A percentile compares a stretch with the other conserved stretches of the same genome.
These are phyloP conservation scores for Dipodomys spectabilis DNA, from an alignment of 2,113 vertebrate species.

Conservation along the genomic window DNA sequence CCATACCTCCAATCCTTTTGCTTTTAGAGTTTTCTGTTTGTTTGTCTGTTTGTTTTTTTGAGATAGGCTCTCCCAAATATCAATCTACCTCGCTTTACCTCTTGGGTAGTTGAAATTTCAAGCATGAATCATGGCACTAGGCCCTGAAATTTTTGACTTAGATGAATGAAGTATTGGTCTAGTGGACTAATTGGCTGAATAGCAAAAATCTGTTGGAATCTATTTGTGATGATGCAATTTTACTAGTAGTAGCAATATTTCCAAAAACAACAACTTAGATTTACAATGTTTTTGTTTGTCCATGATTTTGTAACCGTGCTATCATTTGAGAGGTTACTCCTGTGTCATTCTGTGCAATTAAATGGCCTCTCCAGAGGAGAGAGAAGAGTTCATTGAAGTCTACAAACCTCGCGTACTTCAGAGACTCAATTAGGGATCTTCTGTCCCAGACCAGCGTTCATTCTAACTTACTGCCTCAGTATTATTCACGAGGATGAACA, in stretches of 20 bases:
- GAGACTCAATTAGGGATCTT: rapidly evolving
- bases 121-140: too few species aligned
- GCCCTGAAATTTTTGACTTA: neutral
- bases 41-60: too few species aligned
- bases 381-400: neutral
- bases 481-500: neutral
- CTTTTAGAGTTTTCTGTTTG: too few species aligned
- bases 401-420: neutral
- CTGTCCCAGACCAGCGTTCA: neutral
- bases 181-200: neutral
- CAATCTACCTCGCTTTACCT: too few species aligned
- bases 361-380: neutral
- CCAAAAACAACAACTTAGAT: neutral
- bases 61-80: too few species aligned
- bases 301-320: neutral
- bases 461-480: neutral
- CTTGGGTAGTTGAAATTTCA: too few species aligned
- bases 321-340: neutral
- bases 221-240: neutral
- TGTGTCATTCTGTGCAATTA: neutral
- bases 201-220: neutral
- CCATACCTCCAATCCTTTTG: too few species aligned
- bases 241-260: neutral
- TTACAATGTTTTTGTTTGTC: neutral
- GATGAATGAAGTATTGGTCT: neutral